Percentiles rank a stretch among this genome's conserved stretches.
Evolutionary conservation across 2,113 vertebrate species (phyloP).

Genomic region (Chionodraco myersi): DNA sequence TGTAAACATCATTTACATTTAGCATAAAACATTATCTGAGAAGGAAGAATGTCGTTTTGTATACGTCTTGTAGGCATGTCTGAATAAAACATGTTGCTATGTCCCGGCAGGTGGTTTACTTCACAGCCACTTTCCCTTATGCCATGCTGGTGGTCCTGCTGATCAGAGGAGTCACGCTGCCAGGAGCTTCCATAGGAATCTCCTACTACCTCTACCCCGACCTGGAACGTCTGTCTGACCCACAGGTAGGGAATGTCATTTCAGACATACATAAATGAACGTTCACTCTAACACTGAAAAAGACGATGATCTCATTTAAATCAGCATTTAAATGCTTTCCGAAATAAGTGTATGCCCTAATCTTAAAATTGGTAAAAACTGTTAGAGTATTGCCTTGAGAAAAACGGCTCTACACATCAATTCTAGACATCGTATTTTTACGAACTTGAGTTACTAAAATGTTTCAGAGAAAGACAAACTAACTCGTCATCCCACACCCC

Average conservation of each 20-base stretch:
- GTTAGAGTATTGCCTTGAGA: too few species aligned
- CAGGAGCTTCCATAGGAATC: slow-evolving; percentile 90
- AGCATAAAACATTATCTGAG: too few species aligned
- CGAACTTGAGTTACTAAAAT: neutral
- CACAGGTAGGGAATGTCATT: slow-evolving; percentile 85
- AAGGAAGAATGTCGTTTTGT: neutral
- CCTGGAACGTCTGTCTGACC: slow-evolving; percentile 88
- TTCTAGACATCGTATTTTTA: neutral
- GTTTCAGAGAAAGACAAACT: neutral
- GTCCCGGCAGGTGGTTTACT: slow-evolving; percentile 91
- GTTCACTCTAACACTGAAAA: neutral
- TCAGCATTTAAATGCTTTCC: neutral
- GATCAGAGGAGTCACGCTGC: slow-evolving; percentile 90
- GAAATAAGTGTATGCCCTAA: neutral
- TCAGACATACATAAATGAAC: neutral
- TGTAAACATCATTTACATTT: too few species aligned
- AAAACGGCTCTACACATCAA: neutral
- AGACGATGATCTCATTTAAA: neutral
- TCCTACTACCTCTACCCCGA: slow-evolving; percentile 95
- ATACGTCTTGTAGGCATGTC: neutral
- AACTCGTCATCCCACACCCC: neutral
- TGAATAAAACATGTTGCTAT: slow-evolving; percentile 4
- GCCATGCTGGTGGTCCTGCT: slow-evolving; percentile 93
- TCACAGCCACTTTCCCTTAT: slow-evolving; percentile 96
- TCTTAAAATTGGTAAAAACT: neutral